Evolutionary conservation across 2,113 vertebrate genomes (phyloP).

Genomic region (Odontophorus gujanensis): DNA sequence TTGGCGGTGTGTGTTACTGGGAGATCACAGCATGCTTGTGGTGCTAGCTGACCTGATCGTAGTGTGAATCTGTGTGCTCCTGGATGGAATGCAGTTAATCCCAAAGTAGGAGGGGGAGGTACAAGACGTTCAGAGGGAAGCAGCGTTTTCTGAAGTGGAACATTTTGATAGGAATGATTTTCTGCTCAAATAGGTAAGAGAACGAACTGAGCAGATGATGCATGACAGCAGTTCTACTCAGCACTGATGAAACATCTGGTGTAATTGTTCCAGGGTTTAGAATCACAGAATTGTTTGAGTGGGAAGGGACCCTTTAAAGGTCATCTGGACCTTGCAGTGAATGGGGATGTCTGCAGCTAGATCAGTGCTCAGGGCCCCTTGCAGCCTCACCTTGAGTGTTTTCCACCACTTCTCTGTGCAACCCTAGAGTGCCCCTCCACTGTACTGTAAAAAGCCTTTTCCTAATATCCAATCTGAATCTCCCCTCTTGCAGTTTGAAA

Average conservation of each 20-base stretch:
- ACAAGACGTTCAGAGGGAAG: neutral
- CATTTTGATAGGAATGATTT: neutral
- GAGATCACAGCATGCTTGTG: neutral
- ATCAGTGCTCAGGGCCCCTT: too few relatives aligned
- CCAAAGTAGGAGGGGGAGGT: neutral
- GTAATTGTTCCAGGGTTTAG: neutral
- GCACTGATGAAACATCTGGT: neutral
- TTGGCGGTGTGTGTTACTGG: neutral
- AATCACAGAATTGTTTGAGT: too few relatives aligned
- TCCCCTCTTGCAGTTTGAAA: too few relatives aligned
- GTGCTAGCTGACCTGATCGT: neutral
- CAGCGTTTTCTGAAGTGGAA: neutral
- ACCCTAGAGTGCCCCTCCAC: too few relatives aligned
- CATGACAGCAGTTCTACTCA: neutral
- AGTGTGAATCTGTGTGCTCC: neutral
- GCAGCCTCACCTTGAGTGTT: too few relatives aligned
- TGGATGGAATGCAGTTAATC: neutral
- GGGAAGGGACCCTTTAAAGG: too few relatives aligned
- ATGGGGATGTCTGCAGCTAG: too few relatives aligned
- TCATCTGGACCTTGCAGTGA: too few relatives aligned
- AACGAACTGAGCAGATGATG: neutral
- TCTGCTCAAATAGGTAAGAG: neutral
- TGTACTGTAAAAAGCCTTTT: too few relatives aligned
- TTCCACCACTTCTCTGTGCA: too few relatives aligned
- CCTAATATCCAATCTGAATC: too few relatives aligned